Base-by-base conservation (phyloP, 2,797 vertebrate species). In the Gymnopithys bicolor region DNA sequence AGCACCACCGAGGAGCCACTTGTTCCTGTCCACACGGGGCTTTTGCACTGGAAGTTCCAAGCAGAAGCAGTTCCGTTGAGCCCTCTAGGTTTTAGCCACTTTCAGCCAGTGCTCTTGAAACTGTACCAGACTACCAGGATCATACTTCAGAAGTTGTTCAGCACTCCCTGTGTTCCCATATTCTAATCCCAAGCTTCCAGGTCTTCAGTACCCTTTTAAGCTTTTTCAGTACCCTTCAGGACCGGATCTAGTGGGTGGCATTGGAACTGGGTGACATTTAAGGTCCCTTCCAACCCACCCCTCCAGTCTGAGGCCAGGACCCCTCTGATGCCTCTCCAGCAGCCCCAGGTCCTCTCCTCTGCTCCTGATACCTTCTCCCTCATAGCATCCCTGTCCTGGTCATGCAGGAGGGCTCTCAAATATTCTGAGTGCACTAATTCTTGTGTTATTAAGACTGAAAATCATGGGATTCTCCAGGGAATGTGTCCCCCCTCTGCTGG, bases 381-480 rank as follows among this genome's bases (percentile, higher is more conserved):
- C 21, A 6, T 1, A 10, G 59, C 7, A 16, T 16, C 67, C 32
- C n/a, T 9, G 45, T 12, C 33, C 62, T 16, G 66, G n/a, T n/a
- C 39, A 14, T 0, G 0, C 9, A 1, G 51, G 11, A 19, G 8
- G 6, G 4, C 28, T 27, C 68, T 59, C 4, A 6, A 19, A 9
- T 10, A 5, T 11, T 30, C 16, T 1, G 3, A 62, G 45, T 6
- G 35, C 43, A 16, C 24, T 22, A 8, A 11, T 22, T n/a, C 32
- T 12, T 2, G 2, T 51, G 73, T 56, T 78, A 35, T 15, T 39
- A 4, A 58, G 30, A 70, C 10, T 83, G 88, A 21, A 86, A 86
- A 81, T 32, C 33, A 8, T 19, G 1, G 4, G 13, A 8, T 55
- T 60, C 33, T 51, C 49, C 9, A 5, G 59, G 19, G 28, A 30